These are phyloP conservation scores for Eidolon helvum DNA, from an alignment of 2,113 vertebrate species.

Conservation along the genomic window DNA sequence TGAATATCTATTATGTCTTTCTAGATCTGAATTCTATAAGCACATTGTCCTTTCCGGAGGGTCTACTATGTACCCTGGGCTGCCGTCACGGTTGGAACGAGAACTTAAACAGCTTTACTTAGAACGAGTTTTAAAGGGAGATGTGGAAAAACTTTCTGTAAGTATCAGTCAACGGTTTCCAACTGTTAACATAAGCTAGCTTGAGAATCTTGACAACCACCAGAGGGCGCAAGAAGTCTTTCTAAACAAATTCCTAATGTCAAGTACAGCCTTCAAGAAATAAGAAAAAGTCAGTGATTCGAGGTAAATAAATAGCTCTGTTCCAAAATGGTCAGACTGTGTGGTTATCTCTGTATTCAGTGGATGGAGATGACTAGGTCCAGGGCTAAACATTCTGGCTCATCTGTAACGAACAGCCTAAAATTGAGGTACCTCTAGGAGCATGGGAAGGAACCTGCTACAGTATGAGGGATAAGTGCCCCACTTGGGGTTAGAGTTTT, in stretches of 20 bases:
- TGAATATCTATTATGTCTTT: not conserved
- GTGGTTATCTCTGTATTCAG: not conserved
- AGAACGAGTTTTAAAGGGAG: conserved; percentile 97
- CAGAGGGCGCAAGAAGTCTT: conserved; percentile 81
- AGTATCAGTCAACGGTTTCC: conserved; percentile 67
- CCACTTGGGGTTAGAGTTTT: not conserved
- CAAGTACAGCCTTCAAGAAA: not conserved
- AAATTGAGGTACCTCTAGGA: not conserved
- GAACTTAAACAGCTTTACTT: conserved; percentile 99
- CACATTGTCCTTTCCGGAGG: conserved; percentile 98
- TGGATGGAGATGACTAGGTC: not conserved
- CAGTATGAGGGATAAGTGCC: not conserved
- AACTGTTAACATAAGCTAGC: not conserved
- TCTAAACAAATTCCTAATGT: not conserved
- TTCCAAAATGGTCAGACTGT: not conserved
- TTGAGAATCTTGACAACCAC: conserved; percentile 64
- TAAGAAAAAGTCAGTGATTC: not conserved
- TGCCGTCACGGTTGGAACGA: conserved; percentile 96
- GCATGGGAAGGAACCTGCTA: not conserved
- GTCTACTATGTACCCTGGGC: conserved; percentile 98
- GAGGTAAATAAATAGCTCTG: not conserved
- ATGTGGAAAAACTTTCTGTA: conserved; percentile 98
- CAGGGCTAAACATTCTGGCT: not conserved
- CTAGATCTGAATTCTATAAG: conserved; percentile 98
- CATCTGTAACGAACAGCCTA: not conserved